A percentile compares a stretch with the other conserved stretches of the same genome.
These are phyloP conservation scores for Sinocyclocheilus grahami DNA, from an alignment of 2,113 vertebrate species.

Conservation along the genomic window DNA sequence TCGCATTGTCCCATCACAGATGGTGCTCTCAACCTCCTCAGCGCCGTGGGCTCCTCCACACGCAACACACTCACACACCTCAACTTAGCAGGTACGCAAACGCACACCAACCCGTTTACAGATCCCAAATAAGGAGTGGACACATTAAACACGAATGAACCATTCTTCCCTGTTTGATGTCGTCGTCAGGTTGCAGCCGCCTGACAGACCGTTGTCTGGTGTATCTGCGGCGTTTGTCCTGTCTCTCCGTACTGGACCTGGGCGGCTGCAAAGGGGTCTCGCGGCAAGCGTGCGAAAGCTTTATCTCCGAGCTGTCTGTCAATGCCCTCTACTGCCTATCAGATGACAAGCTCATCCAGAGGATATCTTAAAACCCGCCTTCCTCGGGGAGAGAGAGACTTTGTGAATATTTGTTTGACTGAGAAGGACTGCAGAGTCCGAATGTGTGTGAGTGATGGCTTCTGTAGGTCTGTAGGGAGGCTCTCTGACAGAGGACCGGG, in stretches of 20 bases:
- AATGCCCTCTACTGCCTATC: constrained; percentile 97
- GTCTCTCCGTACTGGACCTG: constrained; percentile 90
- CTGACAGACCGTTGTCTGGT: constrained; percentile 91
- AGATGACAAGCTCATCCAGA: constrained; percentile 98
- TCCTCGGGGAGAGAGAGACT: constrained; percentile 32
- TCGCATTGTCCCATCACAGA: constrained; percentile 95
- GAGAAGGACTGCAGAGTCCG: neutral
- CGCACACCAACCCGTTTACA: neutral
- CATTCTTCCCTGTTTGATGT: neutral
- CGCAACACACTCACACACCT: constrained; percentile 93
- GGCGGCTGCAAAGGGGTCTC: constrained; percentile 93
- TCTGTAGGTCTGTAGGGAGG: constrained; percentile 21
- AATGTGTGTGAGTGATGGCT: neutral
- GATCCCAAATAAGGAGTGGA: neutral
- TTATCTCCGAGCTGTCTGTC: constrained; percentile 95
- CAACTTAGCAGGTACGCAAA: constrained; percentile 87
- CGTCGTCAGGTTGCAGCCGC: constrained; percentile 88
- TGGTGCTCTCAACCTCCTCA: constrained; percentile 93
- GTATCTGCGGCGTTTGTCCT: constrained; percentile 90
- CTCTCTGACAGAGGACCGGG: constrained; percentile 32
- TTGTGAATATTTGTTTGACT: constrained; percentile 43
- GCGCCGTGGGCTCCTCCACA: constrained; percentile 94
- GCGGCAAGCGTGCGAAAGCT: constrained; percentile 92
- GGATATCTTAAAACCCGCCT: constrained; percentile 86
- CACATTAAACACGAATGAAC: neutral